phyloP scores from a whole-genome alignment of 1,140 invertebrate genomes.

The Oedothorax gibbosus region DNA sequence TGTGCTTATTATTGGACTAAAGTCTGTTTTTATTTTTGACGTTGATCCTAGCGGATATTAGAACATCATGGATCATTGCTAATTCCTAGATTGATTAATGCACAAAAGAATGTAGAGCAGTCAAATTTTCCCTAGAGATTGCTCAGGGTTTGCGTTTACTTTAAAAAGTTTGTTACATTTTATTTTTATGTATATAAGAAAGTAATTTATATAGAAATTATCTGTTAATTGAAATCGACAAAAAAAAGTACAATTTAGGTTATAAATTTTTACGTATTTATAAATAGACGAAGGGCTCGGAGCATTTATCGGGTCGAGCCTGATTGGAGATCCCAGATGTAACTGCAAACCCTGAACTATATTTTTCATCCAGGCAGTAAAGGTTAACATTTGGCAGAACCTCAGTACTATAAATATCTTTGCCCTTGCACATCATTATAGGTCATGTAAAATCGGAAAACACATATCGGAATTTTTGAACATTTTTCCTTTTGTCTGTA shows the following conservation, averaged over 20 bases:
- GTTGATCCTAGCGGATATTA: not conserved
- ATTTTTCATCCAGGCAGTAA: conserved; percentile 52
- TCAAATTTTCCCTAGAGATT: conserved; percentile 4
- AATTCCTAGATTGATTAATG: not conserved
- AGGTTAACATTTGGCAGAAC: conserved; percentile 51
- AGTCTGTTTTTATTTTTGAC: conserved; percentile 7
- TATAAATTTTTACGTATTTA: not conserved
- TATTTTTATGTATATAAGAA: conserved; percentile 7
- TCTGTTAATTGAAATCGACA: too few relatives aligned
- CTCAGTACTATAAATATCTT: conserved; percentile 38
- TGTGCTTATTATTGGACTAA: not conserved
- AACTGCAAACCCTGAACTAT: conserved; percentile 45
- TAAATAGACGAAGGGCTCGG: not conserved
- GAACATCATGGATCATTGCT: too few relatives aligned
- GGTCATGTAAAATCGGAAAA: conserved; percentile 56
- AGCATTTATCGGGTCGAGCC: conserved; percentile 29
- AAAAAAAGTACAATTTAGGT: too few relatives aligned
- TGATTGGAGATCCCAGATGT: conserved; percentile 1
- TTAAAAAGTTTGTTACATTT: not conserved
- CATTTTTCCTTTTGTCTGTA: conserved; percentile 60
- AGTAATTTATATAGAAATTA: not conserved
- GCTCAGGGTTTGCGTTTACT: conserved; percentile 51
- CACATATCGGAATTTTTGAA: conserved; percentile 61
- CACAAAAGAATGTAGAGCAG: conserved; percentile 23
- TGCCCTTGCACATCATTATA: conserved; percentile 54